Percentiles rank a stretch among this genome's conserved stretches.
phyloP scores from a whole-genome alignment of 2,113 vertebrate species.

The Andinoacara biseriatus region DNA sequence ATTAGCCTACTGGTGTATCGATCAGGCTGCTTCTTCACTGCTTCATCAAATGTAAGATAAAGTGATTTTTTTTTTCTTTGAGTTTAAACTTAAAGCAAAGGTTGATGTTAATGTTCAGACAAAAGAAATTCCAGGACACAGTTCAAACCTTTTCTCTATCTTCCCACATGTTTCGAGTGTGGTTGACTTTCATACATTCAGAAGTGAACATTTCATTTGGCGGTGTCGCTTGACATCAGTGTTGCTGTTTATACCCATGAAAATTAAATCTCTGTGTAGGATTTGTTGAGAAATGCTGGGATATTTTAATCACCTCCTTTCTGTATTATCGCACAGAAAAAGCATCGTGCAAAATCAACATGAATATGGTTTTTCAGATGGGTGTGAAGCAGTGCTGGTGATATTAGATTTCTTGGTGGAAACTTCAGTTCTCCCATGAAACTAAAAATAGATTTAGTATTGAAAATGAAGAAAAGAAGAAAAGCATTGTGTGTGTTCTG shows the following conservation, averaged over 20 bases:
- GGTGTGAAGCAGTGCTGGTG: background rate
- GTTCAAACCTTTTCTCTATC: background rate
- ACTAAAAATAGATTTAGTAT: constrained; percentile 20
- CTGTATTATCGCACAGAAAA: constrained; percentile 1
- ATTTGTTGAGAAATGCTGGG: constrained; percentile 30
- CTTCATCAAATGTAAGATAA: background rate
- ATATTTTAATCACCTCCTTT: constrained; percentile 42
- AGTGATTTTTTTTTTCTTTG: background rate
- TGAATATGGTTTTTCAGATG: constrained; percentile 21
- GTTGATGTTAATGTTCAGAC: background rate
- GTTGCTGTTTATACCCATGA: constrained; percentile 11
- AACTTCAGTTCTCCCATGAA: constrained; percentile 1
- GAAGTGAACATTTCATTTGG: constrained; percentile 19
- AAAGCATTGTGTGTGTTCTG: background rate
- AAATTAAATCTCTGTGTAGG: constrained; percentile 48
- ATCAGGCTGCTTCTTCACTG: background rate
- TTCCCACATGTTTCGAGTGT: background rate
- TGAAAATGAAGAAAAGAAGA: constrained; percentile 17
- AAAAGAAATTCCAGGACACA: background rate
- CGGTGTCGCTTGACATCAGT: constrained; percentile 10
- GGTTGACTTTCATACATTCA: constrained; percentile 19
- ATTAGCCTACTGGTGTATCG: background rate
- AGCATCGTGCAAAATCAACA: constrained; percentile 25
- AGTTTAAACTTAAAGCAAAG: background rate
- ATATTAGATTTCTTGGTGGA: constrained; percentile 31